Base-by-base conservation (phyloP, 2,888 invertebrate genomes). In the Lamellibrachia satsuma region DNA sequence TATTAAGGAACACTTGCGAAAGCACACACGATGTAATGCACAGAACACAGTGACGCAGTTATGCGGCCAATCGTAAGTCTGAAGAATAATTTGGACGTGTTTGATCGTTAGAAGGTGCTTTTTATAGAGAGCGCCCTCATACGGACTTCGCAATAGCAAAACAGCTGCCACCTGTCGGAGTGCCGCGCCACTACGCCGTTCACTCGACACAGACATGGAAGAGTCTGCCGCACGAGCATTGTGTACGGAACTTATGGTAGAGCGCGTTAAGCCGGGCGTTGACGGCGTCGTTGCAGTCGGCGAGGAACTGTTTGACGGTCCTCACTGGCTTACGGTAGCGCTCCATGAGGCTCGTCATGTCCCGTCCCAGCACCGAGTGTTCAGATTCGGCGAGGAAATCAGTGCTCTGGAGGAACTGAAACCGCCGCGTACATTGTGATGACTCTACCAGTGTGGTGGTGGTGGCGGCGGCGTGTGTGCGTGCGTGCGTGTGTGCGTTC, bases 241-340 rank as follows among this genome's bases (percentile, higher is more conserved):
- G 75, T n/a, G 75, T 75, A 22, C 75, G 11, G 22, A 75, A 75
- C 75, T 75, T 75, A n/a, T 75, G 75, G 75, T 75, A 75, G 75
- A 75, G 75, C 15, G 75, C 15, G 22, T 75, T 75, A 75, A 75
- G 75, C 22, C n/a, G 75, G 4, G 75, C 75, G 22, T 75, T 75
- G 3, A 75, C 75, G 75, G 75, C 22, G 22, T 75, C 75, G 75
- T 75, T 22, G n/a, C 75, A 75, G 75, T 75, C 22, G n/a, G 75
- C 75, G 22, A 75, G 75, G 75, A 75, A 75, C 75, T 75, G 75
- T n/a, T 75, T 75, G 75, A 75, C 22, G 22, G 22, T 75, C 75
- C 75, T 11, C 75, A 75, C 75, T 75, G 75, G 75, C 75, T 75
- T 75, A 11, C 75, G 75, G 75, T 75, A 75, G 75, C 75, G 75